These are phyloP conservation scores for Habroteleia sp. DNA, from an alignment of 2,888 invertebrate genomes.

Conservation along the genomic window DNA sequence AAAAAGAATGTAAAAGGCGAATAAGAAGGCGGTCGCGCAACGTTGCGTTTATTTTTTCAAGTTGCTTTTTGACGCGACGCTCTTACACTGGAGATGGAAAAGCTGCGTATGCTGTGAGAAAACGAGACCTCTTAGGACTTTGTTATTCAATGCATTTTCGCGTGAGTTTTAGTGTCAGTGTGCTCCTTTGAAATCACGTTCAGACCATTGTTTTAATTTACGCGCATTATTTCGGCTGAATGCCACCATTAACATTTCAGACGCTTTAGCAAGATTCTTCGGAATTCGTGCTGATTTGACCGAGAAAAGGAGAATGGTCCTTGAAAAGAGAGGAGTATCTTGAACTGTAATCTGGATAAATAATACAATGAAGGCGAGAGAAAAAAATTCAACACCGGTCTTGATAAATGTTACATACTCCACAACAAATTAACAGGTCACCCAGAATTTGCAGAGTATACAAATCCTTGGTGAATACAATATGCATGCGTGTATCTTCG, in stretches of 20 bases:
- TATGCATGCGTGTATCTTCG: no score
- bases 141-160: slow-evolving; percentile 39
- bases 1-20: slow-evolving; percentile 34
- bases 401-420: no score
- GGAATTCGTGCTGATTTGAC: no score
- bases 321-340: no score
- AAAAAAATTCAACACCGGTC: no score
- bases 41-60: slow-evolving; percentile 28
- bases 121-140: slow-evolving; percentile 38
- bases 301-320: no score
- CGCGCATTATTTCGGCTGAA: slow-evolving; percentile 18
- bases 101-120: slow-evolving; percentile 33
- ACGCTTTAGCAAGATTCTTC: neutral
- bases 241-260: slow-evolving; percentile 1
- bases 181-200: slow-evolving; percentile 20
- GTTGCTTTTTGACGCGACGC: slow-evolving; percentile 30
- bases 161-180: slow-evolving; percentile 16
- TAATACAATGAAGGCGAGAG: no score
- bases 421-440: no score
- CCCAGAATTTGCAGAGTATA: no score
- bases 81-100: slow-evolving; percentile 20
- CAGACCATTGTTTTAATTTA: slow-evolving; percentile 21
- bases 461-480: no score
- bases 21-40: slow-evolving; percentile 19
- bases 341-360: no score